Evolutionary conservation across 2,888 invertebrate species (phyloP).

Genomic region (Dicyrtoma fusca): DNA sequence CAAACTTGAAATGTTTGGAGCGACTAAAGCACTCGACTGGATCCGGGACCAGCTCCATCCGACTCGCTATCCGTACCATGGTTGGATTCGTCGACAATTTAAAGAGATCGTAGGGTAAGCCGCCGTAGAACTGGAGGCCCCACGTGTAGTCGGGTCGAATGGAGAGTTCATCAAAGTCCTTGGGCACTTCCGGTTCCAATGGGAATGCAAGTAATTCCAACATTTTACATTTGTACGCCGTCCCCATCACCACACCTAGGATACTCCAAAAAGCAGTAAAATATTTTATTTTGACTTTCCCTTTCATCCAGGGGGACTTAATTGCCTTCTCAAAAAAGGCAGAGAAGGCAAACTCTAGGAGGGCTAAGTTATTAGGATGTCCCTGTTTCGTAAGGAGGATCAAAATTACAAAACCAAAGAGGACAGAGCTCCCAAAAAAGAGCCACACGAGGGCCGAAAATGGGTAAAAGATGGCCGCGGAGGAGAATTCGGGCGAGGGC

Average conservation of each 20-base stretch:
- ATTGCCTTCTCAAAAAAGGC: constrained; percentile 11
- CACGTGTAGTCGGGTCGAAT: not conserved
- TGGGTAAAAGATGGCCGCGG: not conserved
- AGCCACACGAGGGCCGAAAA: not conserved
- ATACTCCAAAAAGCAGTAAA: constrained; percentile 14
- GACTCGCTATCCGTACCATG: not conserved
- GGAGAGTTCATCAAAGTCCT: constrained; percentile 4
- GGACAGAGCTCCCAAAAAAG: not conserved
- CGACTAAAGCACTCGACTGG: not conserved
- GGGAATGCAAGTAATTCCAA: constrained; percentile 4
- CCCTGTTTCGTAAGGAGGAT: not conserved
- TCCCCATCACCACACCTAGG: not conserved
- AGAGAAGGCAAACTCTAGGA: not conserved
- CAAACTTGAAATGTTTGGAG: not conserved
- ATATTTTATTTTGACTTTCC: not conserved
- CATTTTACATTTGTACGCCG: constrained; percentile 6
- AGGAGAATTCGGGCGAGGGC: not conserved
- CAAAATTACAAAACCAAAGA: not conserved
- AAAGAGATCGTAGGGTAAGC: constrained; percentile 11
- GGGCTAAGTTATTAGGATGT: not conserved
- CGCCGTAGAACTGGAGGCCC: constrained; percentile 19
- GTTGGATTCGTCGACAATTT: constrained; percentile 7
- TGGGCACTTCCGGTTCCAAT: not conserved
- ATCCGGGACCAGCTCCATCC: constrained; percentile 11
- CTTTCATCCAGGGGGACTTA: not conserved